Evolutionary conservation across 1,140 invertebrate genomes (phyloP).

Genomic region (Maconellicoccus hirsutus): DNA sequence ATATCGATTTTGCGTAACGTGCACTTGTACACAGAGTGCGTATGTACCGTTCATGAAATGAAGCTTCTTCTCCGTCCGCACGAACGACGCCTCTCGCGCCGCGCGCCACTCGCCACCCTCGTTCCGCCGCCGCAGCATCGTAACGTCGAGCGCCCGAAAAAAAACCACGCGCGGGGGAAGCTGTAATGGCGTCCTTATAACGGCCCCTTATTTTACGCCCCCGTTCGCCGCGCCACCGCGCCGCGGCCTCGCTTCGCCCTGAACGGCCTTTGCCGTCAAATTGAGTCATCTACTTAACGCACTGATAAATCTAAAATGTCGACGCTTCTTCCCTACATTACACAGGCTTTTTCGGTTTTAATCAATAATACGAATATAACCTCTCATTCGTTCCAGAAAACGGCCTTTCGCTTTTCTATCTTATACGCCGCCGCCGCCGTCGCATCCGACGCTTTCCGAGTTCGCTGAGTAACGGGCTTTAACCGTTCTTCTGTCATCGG

Average conservation of each 20-base stretch:
- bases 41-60: conserved; percentile 9
- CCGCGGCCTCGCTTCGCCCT: background rate
- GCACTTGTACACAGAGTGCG: conserved; percentile 20
- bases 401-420: conserved; percentile 17
- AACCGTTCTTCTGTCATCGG: conserved; percentile 7
- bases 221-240: background rate
- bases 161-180: background rate
- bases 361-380: conserved; percentile 22
- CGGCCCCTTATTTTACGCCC: conserved; percentile 14
- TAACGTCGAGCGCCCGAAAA: background rate
- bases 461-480: background rate
- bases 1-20: conserved; percentile 21
- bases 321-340: conserved; percentile 22
- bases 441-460: too few relatives aligned
- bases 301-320: conserved; percentile 22
- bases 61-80: background rate
- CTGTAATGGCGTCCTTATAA: conserved; percentile 19
- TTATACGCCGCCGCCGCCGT: background rate
- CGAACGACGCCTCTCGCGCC: background rate
- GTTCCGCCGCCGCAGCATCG: background rate
- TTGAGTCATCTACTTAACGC: conserved; percentile 22
- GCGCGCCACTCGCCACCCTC: background rate
- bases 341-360: conserved; percentile 20
- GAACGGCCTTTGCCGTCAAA: conserved; percentile 17
- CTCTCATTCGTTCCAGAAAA: conserved; percentile 20